Conservation (phyloP, 2,113 vertebrate genomes). For the Heloderma charlesbogerti region DNA sequence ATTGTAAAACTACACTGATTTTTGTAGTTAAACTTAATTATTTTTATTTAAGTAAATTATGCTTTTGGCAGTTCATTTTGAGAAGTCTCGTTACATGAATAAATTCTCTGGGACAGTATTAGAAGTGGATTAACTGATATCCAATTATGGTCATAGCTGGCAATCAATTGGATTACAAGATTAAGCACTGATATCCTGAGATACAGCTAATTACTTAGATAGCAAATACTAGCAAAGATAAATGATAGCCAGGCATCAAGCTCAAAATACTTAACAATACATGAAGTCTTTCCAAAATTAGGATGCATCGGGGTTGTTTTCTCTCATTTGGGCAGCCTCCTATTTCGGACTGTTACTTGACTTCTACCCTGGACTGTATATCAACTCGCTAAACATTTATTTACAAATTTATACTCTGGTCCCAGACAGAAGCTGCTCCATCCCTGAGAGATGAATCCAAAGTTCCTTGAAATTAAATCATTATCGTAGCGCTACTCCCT, state of each 20-base stretch:
- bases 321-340: not conserved
- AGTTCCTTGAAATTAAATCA: not conserved
- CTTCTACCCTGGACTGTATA: not conserved
- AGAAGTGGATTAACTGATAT: conserved; percentile 63
- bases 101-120: conserved; percentile 36
- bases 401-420: not conserved
- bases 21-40: not conserved
- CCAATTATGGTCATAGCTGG: conserved; percentile 63
- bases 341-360: not conserved
- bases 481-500: no score
- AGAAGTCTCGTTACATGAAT: not conserved
- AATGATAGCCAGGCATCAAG: not conserved
- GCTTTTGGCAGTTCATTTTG: conserved; percentile 5
- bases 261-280: not conserved
- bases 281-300: not conserved
- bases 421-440: not conserved
- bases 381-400: not conserved
- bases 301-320: not conserved
- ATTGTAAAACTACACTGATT: conserved; percentile 56
- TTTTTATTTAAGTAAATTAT: conserved; percentile 1
- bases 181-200: conserved; percentile 41
- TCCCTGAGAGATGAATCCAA: not conserved
- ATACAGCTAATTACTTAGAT: conserved; percentile 63
- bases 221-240: conserved; percentile 50
- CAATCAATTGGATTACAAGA: conserved; percentile 64